phyloP scores from a whole-genome alignment of 2,113 vertebrate species.

The Diadophis punctatus region DNA sequence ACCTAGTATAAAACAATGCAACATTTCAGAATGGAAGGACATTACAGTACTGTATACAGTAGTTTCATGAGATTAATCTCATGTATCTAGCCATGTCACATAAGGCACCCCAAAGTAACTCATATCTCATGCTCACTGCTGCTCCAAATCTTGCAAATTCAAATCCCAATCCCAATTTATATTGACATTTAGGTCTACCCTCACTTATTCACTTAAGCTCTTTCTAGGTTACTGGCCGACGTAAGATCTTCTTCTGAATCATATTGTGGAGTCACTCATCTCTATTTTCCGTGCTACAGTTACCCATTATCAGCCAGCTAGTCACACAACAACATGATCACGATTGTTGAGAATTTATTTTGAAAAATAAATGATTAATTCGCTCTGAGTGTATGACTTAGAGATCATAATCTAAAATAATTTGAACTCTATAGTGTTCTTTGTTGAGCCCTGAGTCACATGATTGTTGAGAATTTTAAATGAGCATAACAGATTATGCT shows the following conservation, averaged over 20 bases:
- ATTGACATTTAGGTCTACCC: background rate
- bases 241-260: background rate
- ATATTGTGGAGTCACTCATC: background rate
- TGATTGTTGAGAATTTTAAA: background rate
- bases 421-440: background rate
- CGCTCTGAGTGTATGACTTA: background rate
- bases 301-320: background rate
- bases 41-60: background rate
- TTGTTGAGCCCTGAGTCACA: background rate
- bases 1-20: background rate
- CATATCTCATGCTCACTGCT: background rate
- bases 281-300: too few relatives aligned
- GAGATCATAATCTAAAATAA: background rate
- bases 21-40: background rate
- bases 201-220: background rate
- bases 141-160: background rate
- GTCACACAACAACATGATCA: background rate
- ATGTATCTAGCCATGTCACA: background rate
- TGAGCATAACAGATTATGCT: background rate
- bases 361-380: background rate
- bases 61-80: background rate
- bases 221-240: background rate
- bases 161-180: background rate
- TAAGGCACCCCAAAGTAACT: background rate
- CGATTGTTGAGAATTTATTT: background rate